phyloP scores from a whole-genome alignment of 1,140 invertebrate species.

The Drosophila chauvacae region DNA sequence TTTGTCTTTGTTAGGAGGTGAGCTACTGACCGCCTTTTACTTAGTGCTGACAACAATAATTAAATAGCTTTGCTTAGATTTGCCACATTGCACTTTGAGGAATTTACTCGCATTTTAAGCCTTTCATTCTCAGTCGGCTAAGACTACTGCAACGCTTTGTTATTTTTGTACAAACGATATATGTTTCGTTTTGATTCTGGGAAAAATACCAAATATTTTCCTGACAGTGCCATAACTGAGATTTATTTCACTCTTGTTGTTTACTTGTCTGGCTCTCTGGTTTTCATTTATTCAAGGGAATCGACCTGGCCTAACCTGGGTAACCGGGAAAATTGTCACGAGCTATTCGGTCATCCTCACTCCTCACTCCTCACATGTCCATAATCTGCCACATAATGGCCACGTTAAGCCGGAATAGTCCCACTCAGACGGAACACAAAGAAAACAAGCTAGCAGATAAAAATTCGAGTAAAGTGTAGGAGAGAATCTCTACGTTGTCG shows the following conservation, averaged over 20 bases:
- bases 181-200: constrained; percentile 28
- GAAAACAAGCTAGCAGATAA: constrained; percentile 17
- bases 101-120: constrained; percentile 16
- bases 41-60: constrained; percentile 8
- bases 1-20: constrained; percentile 12
- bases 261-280: constrained; percentile 22
- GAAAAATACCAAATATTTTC: constrained; percentile 3
- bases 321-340: not conserved
- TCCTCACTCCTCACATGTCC: constrained; percentile 9
- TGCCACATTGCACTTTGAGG: constrained; percentile 4
- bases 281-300: constrained; percentile 42
- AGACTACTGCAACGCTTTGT: constrained; percentile 46
- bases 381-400: constrained; percentile 51
- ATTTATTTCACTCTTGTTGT: constrained; percentile 61
- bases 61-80: not conserved
- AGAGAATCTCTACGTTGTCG: not conserved
- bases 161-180: constrained; percentile 23
- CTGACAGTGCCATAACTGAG: constrained; percentile 52
- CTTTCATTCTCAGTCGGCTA: constrained; percentile 4
- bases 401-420: constrained; percentile 36
- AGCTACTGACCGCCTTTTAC: too few relatives aligned
- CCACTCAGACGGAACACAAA: constrained; percentile 37
- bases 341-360: not conserved
- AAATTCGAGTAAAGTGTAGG: constrained; percentile 5
- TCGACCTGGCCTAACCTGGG: not conserved